Evolutionary conservation across 2,797 vertebrate genomes (phyloP), one percentile per base, ranked within the genome.

Genomic region (Micromesistius poutassou): DNA sequence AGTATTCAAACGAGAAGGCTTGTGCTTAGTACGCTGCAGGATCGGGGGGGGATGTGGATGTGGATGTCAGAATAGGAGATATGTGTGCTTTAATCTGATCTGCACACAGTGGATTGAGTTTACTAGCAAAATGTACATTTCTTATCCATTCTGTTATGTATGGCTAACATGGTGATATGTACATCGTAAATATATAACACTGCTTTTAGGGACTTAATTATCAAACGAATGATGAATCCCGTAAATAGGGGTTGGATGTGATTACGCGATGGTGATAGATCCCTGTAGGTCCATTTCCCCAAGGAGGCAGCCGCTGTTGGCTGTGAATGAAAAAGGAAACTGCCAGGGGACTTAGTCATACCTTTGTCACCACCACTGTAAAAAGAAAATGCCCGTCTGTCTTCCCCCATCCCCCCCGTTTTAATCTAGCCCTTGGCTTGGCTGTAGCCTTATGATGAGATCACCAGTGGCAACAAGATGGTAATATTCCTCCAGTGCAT

Each of bases 391-490:
- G 72, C 74, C 35, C 74, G 74, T 78, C 74, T 33, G 66, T 79
- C 76, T 73, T 83, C 74, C 74, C 50, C 74, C 78, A 72, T 74
- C 73, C 42, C 75, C 75, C 76, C 76, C 75, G 75, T 68, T 42
- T 74, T 73, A 80, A 76, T 79, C 75, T 75, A 62, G 74, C 71
- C 73, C 70, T 55, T 78, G 74, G 40, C 77, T 73, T 75, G 75
- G 55, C 75, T 76, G 62, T 33, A 72, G 71, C 80, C 31, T 80
- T 77, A 77, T 79, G 75, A 80, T 81, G 83, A 80, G 72, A 80
- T 85, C 83, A 77, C 79, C 72, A 42, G 75, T 79, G 78, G 81
- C 78, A 77, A 78, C 74, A 72, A 76, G 55, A 77, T 78, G 79
- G 73, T 83, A 78, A 78, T 81, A 78, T 77, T 71, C 70, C 75